A percentile compares a stretch with the other conserved stretches of the same genome.
These are phyloP conservation scores for Okapia johnstoni DNA, from an alignment of 2,113 vertebrate species.

Conservation along the genomic window DNA sequence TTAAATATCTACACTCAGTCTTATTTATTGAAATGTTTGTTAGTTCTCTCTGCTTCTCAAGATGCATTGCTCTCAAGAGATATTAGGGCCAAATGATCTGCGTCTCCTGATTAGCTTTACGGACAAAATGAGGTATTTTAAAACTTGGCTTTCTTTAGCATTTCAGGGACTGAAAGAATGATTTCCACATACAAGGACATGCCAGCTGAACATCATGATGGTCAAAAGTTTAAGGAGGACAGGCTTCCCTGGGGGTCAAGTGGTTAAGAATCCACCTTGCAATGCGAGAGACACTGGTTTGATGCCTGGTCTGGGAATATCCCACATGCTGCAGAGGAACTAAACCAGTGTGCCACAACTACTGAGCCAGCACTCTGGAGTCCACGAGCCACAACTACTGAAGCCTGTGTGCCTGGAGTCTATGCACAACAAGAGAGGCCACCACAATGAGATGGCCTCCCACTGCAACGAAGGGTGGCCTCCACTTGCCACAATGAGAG, in stretches of 20 bases:
- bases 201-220: background rate
- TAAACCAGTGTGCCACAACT: background rate
- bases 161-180: background rate
- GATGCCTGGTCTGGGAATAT: background rate
- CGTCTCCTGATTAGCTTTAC: background rate
- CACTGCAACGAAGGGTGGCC: rapidly evolving
- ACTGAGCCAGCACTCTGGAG: background rate
- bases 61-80: background rate
- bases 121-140: background rate
- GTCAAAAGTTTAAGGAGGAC: background rate
- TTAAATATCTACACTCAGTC: background rate
- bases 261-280: background rate
- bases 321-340: background rate
- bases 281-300: background rate
- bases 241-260: background rate
- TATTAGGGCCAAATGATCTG: background rate
- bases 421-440: background rate
- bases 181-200: background rate
- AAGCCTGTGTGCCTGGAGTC: background rate
- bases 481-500: rapidly evolving
- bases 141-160: background rate
- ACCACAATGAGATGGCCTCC: background rate
- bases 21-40: background rate
- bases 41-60: background rate
- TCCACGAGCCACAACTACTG: rapidly evolving